Evolutionary conservation across 2,888 invertebrate genomes (phyloP).

Genomic region (Lasiommata megera): DNA sequence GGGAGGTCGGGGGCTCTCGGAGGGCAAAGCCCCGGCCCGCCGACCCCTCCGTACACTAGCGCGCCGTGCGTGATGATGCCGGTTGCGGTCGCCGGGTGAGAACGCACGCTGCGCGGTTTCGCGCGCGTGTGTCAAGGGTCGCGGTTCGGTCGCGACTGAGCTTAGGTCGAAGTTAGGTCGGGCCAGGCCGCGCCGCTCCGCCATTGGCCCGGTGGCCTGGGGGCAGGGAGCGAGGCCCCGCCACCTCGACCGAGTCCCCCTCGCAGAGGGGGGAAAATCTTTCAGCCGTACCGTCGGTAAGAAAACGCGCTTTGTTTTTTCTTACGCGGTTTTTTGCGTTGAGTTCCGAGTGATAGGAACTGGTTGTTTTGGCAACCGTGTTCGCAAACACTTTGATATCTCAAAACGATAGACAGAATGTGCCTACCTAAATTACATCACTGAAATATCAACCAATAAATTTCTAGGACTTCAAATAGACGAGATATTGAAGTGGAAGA

Average conservation of each 20-base stretch:
- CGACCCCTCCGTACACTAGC: constrained; percentile 81
- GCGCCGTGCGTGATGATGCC: constrained; percentile 82
- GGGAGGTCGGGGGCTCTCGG: constrained; percentile 81
- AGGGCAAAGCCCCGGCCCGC: constrained; percentile 81
- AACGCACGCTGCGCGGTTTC: constrained; percentile 40
- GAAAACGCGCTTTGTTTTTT: constrained; percentile 46
- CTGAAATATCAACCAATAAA: too few relatives aligned
- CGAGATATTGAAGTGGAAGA: too few relatives aligned
- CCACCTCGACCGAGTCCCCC: constrained; percentile 64
- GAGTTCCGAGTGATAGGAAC: not conserved
- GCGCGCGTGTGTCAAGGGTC: constrained; percentile 79
- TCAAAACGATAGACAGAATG: too few relatives aligned
- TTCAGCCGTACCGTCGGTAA: constrained; percentile 72
- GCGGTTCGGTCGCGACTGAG: constrained; percentile 78
- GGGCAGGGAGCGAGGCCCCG: constrained; percentile 80
- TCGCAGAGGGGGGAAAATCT: constrained; percentile 59
- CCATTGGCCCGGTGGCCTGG: constrained; percentile 80
- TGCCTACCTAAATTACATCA: too few relatives aligned
- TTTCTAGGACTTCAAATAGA: too few relatives aligned
- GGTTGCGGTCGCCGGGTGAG: constrained; percentile 64
- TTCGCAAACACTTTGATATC: not conserved
- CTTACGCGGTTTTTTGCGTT: constrained; percentile 21
- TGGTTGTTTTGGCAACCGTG: not conserved
- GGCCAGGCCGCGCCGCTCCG: constrained; percentile 75
- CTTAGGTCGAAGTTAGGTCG: constrained; percentile 69